Evolutionary conservation across 2,797 vertebrate genomes (phyloP).

Genomic region (Phataginus tetradactyla): DNA sequence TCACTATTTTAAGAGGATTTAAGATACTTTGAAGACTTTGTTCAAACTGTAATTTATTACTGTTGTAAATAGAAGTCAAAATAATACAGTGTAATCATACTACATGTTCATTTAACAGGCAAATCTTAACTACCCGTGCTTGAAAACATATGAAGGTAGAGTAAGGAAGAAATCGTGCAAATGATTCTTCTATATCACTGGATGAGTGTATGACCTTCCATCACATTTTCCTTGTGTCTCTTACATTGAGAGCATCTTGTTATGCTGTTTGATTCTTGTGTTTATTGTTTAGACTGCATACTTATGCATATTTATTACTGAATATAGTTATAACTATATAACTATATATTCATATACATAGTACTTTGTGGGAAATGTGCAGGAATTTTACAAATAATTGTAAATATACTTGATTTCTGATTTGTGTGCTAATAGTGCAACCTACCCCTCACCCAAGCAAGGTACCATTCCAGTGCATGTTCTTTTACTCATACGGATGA

Average conservation of each 20-base stretch:
- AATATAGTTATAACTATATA: background rate
- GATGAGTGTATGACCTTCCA: background rate
- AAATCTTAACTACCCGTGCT: background rate
- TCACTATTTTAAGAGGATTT: conserved; percentile 24
- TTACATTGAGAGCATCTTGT: background rate
- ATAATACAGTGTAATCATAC: background rate
- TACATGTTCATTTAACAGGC: background rate
- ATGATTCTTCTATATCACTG: background rate
- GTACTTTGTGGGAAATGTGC: background rate
- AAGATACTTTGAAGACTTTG: background rate
- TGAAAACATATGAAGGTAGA: background rate
- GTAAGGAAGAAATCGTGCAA: conserved; percentile 8
- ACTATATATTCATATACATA: background rate
- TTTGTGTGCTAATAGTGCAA: background rate
- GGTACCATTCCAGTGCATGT: background rate
- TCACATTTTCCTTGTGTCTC: background rate
- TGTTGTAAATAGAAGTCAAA: conserved; percentile 22
- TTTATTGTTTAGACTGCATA: background rate
- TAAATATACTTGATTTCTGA: background rate
- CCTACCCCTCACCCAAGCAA: background rate
- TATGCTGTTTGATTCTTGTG: background rate
- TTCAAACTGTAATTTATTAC: conserved; percentile 15
- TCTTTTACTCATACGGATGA: background rate
- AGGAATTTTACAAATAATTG: conserved; percentile 9
- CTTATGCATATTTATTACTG: background rate